These are phyloP conservation scores for Agapetus fuscipes DNA, from an alignment of 2,888 invertebrate species.

Conservation along the genomic window DNA sequence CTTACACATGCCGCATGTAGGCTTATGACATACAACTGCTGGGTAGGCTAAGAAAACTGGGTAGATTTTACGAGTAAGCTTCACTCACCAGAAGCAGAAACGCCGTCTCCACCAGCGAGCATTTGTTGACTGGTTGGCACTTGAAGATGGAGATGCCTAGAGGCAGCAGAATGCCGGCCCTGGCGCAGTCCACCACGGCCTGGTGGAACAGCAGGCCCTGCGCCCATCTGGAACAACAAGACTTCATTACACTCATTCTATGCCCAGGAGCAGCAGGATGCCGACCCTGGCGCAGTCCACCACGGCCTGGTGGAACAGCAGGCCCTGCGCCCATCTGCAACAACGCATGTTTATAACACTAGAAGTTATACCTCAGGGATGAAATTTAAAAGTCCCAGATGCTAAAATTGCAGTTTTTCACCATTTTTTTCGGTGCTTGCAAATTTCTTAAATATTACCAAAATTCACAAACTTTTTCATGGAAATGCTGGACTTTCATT, in stretches of 20 bases:
- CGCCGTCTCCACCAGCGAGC: slow-evolving; percentile 79
- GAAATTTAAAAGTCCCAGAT: no score
- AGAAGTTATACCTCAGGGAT: no score
- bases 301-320: slow-evolving; percentile 64
- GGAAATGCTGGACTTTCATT: no score
- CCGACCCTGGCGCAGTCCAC: background rate
- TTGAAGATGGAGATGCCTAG: slow-evolving; percentile 69
- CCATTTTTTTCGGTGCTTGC: no score
- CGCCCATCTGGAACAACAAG: slow-evolving; percentile 58
- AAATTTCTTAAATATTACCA: no score
- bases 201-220: slow-evolving; percentile 79
- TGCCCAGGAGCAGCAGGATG: background rate
- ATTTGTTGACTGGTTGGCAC: slow-evolving; percentile 78
- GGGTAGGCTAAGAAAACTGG: no score
- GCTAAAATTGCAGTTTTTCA: no score
- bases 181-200: slow-evolving; percentile 72
- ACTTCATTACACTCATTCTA: background rate
- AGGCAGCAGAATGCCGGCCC: slow-evolving; percentile 70
- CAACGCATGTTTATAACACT: slow-evolving; percentile 19
- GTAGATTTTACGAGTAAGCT: no score
- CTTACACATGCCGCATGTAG: no score
- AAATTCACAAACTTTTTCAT: no score
- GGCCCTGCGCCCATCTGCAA: slow-evolving; percentile 75
- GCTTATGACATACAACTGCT: no score
- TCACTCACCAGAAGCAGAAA: slow-evolving; percentile 65